Evolutionary conservation across 2,113 vertebrate genomes (phyloP).

Genomic region (Garra rufa): DNA sequence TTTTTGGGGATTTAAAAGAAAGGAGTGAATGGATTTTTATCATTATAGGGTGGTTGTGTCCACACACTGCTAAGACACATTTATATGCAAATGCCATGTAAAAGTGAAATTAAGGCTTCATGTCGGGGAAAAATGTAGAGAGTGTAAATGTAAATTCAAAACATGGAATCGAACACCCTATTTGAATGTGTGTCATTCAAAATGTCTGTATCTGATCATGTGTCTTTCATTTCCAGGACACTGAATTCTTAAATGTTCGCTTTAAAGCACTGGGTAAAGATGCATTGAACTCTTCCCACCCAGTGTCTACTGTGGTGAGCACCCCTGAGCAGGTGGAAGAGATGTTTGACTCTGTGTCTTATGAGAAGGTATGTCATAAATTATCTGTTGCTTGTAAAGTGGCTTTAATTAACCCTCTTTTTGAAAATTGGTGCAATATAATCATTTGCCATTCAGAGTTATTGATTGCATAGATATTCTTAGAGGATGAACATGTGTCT

Average conservation of each 20-base stretch:
- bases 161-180: background rate
- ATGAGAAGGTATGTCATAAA: constrained; percentile 84
- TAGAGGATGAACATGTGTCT: background rate
- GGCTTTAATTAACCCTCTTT: background rate
- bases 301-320: constrained; percentile 85
- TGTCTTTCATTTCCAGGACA: constrained; percentile 77
- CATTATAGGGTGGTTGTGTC: no score
- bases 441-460: background rate
- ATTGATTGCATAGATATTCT: background rate
- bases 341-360: constrained; percentile 96
- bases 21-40: no score
- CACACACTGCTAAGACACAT: no score
- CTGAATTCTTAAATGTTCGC: constrained; percentile 83
- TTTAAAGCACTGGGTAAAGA: constrained; percentile 89
- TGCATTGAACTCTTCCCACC: constrained; percentile 88
- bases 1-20: no score
- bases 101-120: no score
- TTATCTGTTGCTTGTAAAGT: background rate
- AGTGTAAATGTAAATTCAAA: no score
- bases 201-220: background rate
- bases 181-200: background rate
- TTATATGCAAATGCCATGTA: no score
- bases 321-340: constrained; percentile 89
- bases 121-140: no score
- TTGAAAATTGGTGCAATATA: background rate